Evolutionary conservation across 1,140 invertebrate genomes (phyloP), one percentile per base, ranked within the genome.

Genomic region (Sycophaga agraensis): DNA sequence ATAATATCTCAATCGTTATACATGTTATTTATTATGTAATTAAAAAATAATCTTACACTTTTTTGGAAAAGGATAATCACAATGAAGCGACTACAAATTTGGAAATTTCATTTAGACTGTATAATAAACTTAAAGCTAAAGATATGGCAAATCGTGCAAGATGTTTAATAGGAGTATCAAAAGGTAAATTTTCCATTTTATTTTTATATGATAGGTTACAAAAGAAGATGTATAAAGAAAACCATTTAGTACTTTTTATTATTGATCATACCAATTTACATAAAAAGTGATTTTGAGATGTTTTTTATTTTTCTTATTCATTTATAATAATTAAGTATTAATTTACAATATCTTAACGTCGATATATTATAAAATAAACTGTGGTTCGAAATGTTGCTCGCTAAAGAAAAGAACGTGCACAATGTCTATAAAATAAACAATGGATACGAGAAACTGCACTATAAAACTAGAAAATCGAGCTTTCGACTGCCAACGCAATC

Each of bases 111-210:
- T 59, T 76, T 12, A 16, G 31, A 7, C 1, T 71, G 0, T 77
- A 70, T 17, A 66, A 59, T 4, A 34, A 26, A 1, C 59, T 76
- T 1, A 55, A 48, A 6, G 57, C 42, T n/a, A 39, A 19, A 0
- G 22, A 51, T 0, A 63, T 75, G 22, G 68, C 69, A n/a, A 64
- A 73, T 54, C 64, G 63, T 28, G 72, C 65, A 9, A 65, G 74
- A 61, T 66, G 49, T n/a, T 54, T 72, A 3, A 58, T 62, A 11
- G 73, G 66, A 19, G 46, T 75, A n/a, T 71, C 74, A 2, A 75
- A 64, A 68, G 74, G 75, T 72, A 56, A n/a, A 22, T 5, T 45
- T 53, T 34, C 7, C 8, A 6, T 1, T 49, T 34, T 31, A 31
- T 31, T 31, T 31, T 31, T 31, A 31, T n/a, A n/a, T n/a, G n/a